phyloP scores from a whole-genome alignment of 2,888 invertebrate genomes.

The Mythimna albipuncta region DNA sequence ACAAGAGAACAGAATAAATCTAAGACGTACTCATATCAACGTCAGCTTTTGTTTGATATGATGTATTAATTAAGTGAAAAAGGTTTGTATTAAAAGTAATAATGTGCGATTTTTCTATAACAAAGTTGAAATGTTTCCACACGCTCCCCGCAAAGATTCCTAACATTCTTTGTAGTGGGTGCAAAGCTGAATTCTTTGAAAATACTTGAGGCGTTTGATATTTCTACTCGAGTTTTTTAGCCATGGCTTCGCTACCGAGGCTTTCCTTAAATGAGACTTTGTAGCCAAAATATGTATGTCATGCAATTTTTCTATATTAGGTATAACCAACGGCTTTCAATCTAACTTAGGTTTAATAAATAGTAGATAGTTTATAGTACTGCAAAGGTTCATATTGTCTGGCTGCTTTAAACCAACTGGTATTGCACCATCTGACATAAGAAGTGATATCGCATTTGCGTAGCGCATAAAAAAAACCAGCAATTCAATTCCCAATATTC shows the following conservation, averaged over 20 bases:
- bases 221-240: constrained; percentile 2
- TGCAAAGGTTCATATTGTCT: too few relatives aligned
- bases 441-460: too few relatives aligned
- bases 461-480: too few relatives aligned
- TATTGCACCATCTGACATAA: too few relatives aligned
- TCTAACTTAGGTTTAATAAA: too few relatives aligned
- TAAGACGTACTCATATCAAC: constrained; percentile 21
- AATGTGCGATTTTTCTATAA: neutral
- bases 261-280: neutral
- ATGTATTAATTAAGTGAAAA: constrained; percentile 18
- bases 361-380: too few relatives aligned
- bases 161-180: constrained; percentile 7
- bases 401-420: too few relatives aligned
- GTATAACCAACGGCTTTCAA: too few relatives aligned
- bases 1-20: constrained; percentile 34
- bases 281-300: too few relatives aligned
- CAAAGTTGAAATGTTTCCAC: neutral
- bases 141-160: neutral
- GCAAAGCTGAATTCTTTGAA: constrained; percentile 10
- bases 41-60: constrained; percentile 27
- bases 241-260: neutral
- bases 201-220: constrained; percentile 10
- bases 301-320: neutral
- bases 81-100: neutral
- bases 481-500: too few relatives aligned